phyloP scores from a whole-genome alignment of 2,797 vertebrate species.

The Podarcis lilfordi region DNA sequence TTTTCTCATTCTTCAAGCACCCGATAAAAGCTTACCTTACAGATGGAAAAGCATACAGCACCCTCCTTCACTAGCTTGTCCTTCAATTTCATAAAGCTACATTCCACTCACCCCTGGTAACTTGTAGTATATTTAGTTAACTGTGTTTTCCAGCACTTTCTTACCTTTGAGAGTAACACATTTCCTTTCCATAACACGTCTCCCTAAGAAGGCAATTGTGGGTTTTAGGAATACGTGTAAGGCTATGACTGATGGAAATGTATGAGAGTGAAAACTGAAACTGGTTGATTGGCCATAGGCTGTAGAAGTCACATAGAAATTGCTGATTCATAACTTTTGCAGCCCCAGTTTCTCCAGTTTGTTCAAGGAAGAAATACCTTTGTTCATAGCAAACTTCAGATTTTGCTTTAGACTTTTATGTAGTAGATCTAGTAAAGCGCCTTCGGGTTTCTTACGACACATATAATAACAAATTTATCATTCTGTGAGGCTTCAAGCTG shows the following conservation, averaged over 20 bases:
- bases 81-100: neutral
- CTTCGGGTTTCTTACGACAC: neutral
- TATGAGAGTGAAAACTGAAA: neutral
- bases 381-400: slow-evolving; percentile 14
- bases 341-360: neutral
- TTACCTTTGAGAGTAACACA: neutral
- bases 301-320: neutral
- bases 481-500: neutral
- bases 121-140: neutral
- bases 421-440: neutral
- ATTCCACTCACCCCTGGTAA: neutral
- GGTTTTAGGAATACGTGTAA: neutral
- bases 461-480: neutral
- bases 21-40: neutral
- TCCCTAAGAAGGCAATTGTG: too few relatives aligned
- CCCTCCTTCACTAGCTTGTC: neutral
- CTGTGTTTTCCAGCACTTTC: neutral
- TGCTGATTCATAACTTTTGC: neutral
- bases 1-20: neutral
- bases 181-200: neutral
- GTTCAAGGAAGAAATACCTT: neutral
- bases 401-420: neutral
- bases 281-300: neutral
- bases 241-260: neutral
- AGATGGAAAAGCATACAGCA: neutral